A percentile compares a stretch with the other conserved stretches of the same genome.
Evolutionary conservation across 2,797 vertebrate species (phyloP).

Genomic region (Kryptopterus vitreolus): DNA sequence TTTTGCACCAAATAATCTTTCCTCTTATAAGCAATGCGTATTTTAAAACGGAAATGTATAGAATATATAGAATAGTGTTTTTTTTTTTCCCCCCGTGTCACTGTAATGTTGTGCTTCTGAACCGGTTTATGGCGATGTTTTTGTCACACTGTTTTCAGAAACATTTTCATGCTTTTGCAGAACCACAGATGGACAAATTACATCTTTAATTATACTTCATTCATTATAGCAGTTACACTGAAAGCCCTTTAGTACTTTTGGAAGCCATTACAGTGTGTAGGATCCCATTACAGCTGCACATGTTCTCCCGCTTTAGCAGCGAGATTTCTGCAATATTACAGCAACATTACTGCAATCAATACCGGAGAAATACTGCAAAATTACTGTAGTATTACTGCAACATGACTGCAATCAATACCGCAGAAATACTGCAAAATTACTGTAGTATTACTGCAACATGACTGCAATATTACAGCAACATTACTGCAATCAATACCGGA

Average conservation of each 20-base stretch:
- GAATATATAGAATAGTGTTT: not conserved
- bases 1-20: too few species aligned
- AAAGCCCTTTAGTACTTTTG: conserved; percentile 28
- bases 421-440: too few species aligned
- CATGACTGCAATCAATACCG: too few species aligned
- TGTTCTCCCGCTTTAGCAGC: conserved; percentile 1
- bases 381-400: too few species aligned
- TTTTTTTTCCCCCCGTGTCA: not conserved
- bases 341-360: not conserved
- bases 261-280: conserved; percentile 24
- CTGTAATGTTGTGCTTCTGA: not conserved
- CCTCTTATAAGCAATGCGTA: not conserved
- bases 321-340: not conserved
- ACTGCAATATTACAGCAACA: too few species aligned
- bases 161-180: conserved; percentile 6
- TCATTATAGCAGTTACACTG: conserved; percentile 20
- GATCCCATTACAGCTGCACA: conserved; percentile 16
- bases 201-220: conserved; percentile 31
- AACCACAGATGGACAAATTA: conserved; percentile 35
- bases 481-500: too few species aligned
- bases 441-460: too few species aligned
- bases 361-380: not conserved
- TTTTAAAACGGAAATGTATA: not conserved
- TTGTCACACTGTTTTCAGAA: not conserved
- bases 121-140: not conserved